Base-by-base conservation (phyloP, 2,113 vertebrate genomes). In the Xenotilapia flavipinnis region DNA sequence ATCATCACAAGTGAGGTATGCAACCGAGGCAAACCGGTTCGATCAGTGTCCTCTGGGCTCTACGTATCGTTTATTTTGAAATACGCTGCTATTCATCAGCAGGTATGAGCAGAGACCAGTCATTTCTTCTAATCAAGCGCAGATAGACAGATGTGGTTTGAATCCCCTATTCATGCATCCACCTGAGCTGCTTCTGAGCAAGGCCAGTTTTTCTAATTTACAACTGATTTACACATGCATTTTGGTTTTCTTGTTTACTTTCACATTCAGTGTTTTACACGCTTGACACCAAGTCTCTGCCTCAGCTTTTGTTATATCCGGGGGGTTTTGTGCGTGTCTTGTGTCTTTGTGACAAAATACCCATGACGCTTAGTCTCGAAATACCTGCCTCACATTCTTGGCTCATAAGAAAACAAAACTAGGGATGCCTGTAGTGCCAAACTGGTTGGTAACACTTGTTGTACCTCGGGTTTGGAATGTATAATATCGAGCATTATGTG, bases 21-120 rank as follows among this genome's bases (percentile, higher is more conserved):
- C 3, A 75, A 56, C 15, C 3, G 12, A 40, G 73, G 2, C 49
- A 89, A 92, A 94, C 87, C 79, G 58, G 91, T 94, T 89, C 3
- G 80, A 54, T 84, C 17, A 81, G 80, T 51, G 14, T 19, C 31
- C 28, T 85, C 81, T 23, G 26, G 36, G 70, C 26, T 19, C 26
- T 31, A 49, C 2, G 6, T 17, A 10, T 45, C 3, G 40, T 58
- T 75, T 17, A 6, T 47, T 12, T 1, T 5, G 47, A 70, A 81
- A 79, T 75, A n/a, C 13, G 9, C 6, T 42, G 2, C 60, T 86
- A 38, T 23, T 40, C 42, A 70, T 3, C 7, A 38, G 56, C 47
- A 23, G 3, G 7, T 36, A 11, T 11, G 26, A 19, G 17, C 40
- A 54, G 45, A 42, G 38, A 62, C 36, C 2, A 49, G 2, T 12